Percentiles rank a stretch among this genome's conserved stretches.
Evolutionary conservation across 2,113 vertebrate species (phyloP).

Genomic region (Ciconia maguari): DNA sequence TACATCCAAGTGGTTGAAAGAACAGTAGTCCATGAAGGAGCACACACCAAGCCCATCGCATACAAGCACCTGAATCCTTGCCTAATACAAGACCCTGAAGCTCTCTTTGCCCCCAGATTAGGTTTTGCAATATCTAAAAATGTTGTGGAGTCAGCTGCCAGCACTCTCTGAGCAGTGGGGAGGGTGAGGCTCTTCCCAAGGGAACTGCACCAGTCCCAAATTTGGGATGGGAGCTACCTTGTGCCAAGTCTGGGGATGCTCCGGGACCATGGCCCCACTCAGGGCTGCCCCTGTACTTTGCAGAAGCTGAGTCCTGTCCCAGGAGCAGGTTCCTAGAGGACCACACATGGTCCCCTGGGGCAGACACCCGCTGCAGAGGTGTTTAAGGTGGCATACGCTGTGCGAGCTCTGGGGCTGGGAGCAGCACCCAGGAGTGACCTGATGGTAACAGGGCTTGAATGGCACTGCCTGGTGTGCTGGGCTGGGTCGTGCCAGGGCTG

Average conservation of each 20-base stretch:
- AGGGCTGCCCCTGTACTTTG: background rate
- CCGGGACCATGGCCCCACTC: rapidly evolving
- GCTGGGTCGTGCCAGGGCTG: background rate
- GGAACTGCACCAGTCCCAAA: background rate
- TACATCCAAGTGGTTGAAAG: background rate
- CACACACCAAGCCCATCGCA: background rate
- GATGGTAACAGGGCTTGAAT: background rate
- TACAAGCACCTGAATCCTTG: background rate
- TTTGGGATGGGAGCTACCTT: rapidly evolving
- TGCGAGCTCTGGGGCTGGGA: background rate
- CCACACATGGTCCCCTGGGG: rapidly evolving
- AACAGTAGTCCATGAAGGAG: background rate
- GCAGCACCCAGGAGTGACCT: background rate
- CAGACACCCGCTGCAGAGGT: background rate
- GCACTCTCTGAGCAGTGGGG: background rate
- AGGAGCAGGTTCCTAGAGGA: background rate
- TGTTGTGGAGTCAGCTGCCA: background rate
- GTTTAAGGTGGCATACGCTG: background rate
- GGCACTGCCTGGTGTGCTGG: rapidly evolving
- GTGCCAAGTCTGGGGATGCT: background rate
- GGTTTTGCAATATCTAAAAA: background rate
- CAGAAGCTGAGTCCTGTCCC: background rate
- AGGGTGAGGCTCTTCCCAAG: background rate
- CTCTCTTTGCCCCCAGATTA: background rate
- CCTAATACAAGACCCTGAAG: background rate